These are phyloP conservation scores for Limnephilus lunatus DNA, from an alignment of 2,888 invertebrate genomes.

Conservation along the genomic window DNA sequence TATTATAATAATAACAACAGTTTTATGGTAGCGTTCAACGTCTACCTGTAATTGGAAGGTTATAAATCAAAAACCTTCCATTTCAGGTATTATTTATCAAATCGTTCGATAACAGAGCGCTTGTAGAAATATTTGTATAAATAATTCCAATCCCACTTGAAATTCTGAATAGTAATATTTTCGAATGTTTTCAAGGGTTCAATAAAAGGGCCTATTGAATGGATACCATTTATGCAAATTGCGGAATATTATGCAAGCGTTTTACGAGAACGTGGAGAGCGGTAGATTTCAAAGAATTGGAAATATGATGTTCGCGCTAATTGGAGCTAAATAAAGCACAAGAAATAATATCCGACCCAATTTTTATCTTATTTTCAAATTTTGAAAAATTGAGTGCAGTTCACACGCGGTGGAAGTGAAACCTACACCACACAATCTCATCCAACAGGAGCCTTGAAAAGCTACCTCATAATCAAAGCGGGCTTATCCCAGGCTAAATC, in stretches of 20 bases:
- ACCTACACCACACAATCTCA: too few species aligned
- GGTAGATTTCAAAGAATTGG: not conserved
- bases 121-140: not conserved
- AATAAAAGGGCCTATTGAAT: not conserved
- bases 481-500: too few species aligned
- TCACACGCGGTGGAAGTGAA: too few species aligned
- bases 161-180: not conserved
- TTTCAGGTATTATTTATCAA: not conserved
- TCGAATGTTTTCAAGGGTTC: not conserved
- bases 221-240: not conserved
- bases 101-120: conserved; percentile 6
- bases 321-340: not conserved
- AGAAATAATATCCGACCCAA: not conserved
- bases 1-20: not conserved
- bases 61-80: not conserved
- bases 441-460: too few species aligned
- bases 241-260: not conserved
- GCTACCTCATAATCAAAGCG: too few species aligned
- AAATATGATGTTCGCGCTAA: not conserved
- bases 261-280: not conserved
- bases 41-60: not conserved
- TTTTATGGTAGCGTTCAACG: not conserved
- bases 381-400: too few species aligned
- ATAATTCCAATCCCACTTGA: not conserved
- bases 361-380: not conserved